Evolutionary conservation across 2,797 vertebrate species (phyloP).

Genomic region (Otus scops): DNA sequence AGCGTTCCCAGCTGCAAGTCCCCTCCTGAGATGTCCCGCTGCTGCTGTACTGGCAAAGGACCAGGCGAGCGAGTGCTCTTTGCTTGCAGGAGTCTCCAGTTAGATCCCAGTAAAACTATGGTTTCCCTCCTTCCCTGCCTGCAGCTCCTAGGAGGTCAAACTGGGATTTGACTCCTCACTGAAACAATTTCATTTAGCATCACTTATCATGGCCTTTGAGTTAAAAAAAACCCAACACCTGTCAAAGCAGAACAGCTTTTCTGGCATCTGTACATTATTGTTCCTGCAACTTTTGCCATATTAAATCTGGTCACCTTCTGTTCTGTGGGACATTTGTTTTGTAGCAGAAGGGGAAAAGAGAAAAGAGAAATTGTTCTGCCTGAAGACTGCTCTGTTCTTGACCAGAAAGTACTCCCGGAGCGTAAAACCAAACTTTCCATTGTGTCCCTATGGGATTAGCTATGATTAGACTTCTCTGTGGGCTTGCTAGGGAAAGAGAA

Average conservation of each 20-base stretch:
- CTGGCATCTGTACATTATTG: background rate
- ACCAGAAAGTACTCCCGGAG: conserved; percentile 22
- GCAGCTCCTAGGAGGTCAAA: background rate
- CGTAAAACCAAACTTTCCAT: conserved; percentile 45
- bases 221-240: background rate
- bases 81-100: background rate
- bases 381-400: background rate
- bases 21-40: conserved; percentile 13
- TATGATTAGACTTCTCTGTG: conserved; percentile 65
- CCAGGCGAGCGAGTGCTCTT: rapidly evolving
- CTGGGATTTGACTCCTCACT: background rate
- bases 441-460: conserved; percentile 56
- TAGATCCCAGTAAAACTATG: background rate
- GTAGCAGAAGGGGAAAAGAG: background rate
- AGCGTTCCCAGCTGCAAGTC: background rate
- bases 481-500: conserved; percentile 53
- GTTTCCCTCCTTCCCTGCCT: background rate
- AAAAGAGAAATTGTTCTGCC: background rate
- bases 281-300: background rate
- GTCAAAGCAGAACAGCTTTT: background rate
- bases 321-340: background rate
- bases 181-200: background rate
- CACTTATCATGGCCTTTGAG: background rate
- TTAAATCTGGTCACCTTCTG: background rate
- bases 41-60: conserved; percentile 1